Base-by-base conservation (phyloP, 2,888 invertebrate species). In the Macropis europaea region DNA sequence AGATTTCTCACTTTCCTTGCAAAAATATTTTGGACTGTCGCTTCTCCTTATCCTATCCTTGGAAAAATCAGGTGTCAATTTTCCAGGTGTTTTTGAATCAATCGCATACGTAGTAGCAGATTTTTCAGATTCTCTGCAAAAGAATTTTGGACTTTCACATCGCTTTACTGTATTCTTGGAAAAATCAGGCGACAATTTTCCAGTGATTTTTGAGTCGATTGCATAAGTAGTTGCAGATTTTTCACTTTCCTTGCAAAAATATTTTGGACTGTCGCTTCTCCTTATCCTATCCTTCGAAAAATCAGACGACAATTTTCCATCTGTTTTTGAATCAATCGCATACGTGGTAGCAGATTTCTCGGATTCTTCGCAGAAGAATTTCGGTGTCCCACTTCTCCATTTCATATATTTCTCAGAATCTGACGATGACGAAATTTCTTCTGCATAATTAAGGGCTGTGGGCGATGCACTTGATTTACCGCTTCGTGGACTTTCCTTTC, bases 1-100 rank as follows among this genome's bases (percentile, higher is more conserved):
- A 2, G 64, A 61, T 9, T 30, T 63, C 6, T 59, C 50, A 0
- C 64, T 38, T 30, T 70, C 62, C 0, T 22, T 17, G 34, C 74
- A 54, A 13, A 62, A 60, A 19, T 40, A 73, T 36, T 38, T 47
- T 0, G 74, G 69, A 4, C 38, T 60, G 43, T 28, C 43, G 2
- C 22, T 53, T 13, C 17, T 6, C 1, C 5, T 4, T 9, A n/a
- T 30, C 4, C 3, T 6, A 2, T 32, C 22, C 0, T 7, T 52
- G 0, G n/a, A n/a, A n/a, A n/a, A n/a, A n/a, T n/a, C n/a, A n/a
- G n/a, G n/a, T n/a, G n/a, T n/a, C 3, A 26, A 17, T 28, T 17
- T 43, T 5, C 52, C 11, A 0, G n/a, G 11, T 13, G 17, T 45
- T n/a, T 15, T 53, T 2, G 56, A 11, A n/a, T 56, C 47, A 0